Conservation (phyloP, 2,113 vertebrate species). For the Echinops telfairi region DNA sequence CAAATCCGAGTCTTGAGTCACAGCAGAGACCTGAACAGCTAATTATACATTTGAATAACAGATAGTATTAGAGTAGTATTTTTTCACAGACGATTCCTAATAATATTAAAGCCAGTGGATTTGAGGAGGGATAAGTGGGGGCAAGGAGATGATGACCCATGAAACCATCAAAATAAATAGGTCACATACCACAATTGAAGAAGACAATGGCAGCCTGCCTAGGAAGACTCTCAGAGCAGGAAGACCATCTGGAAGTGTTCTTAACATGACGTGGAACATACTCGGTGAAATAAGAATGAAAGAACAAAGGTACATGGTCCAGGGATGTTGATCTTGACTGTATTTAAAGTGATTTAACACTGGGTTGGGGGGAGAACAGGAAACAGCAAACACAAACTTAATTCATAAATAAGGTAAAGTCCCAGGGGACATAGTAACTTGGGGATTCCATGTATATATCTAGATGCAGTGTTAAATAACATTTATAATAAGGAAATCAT, state of each 20-base stretch:
- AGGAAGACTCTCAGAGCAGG: not conserved
- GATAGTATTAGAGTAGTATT: not conserved
- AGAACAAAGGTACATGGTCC: not conserved
- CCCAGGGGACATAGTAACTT: not conserved
- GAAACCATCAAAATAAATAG: not conserved
- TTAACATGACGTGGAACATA: not conserved
- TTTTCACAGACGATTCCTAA: conserved; percentile 3
- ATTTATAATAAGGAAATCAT: not conserved
- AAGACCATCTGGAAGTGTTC: not conserved
- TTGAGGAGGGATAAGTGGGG: not conserved
- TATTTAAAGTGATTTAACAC: not conserved
- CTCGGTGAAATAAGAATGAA: not conserved
- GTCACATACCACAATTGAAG: not conserved
- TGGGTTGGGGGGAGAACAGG: rapidly evolving
- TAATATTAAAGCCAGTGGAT: not conserved
- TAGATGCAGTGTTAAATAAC: not conserved
- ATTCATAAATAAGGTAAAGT: not conserved
- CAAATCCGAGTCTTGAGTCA: not conserved
- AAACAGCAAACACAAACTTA: not conserved
- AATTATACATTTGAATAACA: too few relatives aligned
- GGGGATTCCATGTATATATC: not conserved
- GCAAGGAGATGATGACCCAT: not conserved
- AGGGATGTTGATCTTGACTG: not conserved
- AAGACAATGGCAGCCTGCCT: not conserved
- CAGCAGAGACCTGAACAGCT: not conserved